Evolutionary conservation across 2,888 invertebrate species (phyloP), one percentile per base, ranked within the genome.

Genomic region (Lingula anatina): DNA sequence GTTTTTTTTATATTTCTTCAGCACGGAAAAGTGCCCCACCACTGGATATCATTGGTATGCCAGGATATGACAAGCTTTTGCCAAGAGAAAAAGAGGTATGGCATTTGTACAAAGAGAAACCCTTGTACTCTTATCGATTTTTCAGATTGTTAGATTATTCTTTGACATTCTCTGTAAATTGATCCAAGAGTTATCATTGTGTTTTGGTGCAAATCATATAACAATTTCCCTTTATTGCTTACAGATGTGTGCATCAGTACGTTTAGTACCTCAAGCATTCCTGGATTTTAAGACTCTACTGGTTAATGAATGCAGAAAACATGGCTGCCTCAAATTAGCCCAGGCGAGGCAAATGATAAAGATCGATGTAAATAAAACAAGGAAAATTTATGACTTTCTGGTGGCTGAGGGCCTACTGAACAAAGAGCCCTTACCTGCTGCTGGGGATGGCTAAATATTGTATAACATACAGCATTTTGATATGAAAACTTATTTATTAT

Each of bases 351-450:
- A 83, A 39, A 81, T 92, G 40, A 83, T 93, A 36, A 93, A 92
- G 78, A 94, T 94, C 61, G 93, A 94, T 80, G 94, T 94, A 2
- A 92, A 92, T 75, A 81, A 81, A 61, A 94, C 93, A 0, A 83
- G 92, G 55, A 89, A 89, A 75, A 84, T 93, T 12, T 76, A 66
- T 57, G 75, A 76, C 56, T 71, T 65, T 89, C 87, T 79, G 87
- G 89, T 79, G 85, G 41, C 51, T 5, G 61, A 68, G 41, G 68
- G 68, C 2, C 44, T 53, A 9, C 61, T 73, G 4, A 64, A 57
- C 31, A 68, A 69, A 53, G 68, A 66, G 21, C 53, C 51, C n/a
- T n/a, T n/a, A n/a, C n/a, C n/a, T n/a, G n/a, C n/a, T n/a, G n/a
- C n/a, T n/a, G n/a, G n/a, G n/a, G n/a, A n/a, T n/a, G n/a, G n/a